Percentiles rank a stretch among this genome's conserved stretches.
Evolutionary conservation across 2,113 vertebrate species (phyloP).

Genomic region (human): DNA sequence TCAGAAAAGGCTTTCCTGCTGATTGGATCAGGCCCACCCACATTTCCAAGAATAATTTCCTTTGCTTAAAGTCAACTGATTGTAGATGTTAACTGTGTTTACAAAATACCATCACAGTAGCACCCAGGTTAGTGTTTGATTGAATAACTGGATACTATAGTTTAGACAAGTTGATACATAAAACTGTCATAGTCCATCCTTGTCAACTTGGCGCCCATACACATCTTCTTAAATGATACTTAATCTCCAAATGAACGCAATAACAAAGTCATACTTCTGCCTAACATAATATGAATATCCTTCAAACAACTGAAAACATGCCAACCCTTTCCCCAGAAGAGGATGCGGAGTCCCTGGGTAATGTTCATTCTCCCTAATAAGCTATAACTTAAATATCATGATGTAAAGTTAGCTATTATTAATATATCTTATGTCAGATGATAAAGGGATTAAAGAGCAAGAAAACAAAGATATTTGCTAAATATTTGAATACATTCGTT

Average conservation of each 20-base stretch:
- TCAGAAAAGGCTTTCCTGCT: background rate
- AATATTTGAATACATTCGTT: background rate
- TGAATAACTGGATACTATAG: background rate
- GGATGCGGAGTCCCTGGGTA: background rate
- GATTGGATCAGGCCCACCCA: background rate
- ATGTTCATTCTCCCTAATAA: background rate
- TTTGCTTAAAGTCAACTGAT: background rate
- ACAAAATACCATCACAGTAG: background rate
- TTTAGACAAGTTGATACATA: background rate
- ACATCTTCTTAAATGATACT: background rate
- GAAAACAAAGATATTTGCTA: background rate
- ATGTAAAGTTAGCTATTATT: background rate
- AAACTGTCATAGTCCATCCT: background rate
- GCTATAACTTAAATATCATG: background rate
- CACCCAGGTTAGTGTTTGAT: background rate
- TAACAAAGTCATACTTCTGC: background rate
- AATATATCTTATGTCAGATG: background rate
- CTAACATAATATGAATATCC: background rate
- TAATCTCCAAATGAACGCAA: background rate
- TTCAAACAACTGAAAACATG: background rate
- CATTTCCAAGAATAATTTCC: background rate
- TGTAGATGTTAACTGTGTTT: background rate
- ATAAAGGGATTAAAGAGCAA: background rate
- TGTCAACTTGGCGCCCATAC: background rate
- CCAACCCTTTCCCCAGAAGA: background rate